Percentiles rank a stretch among this genome's conserved stretches.
phyloP scores from a whole-genome alignment of 2,113 vertebrate genomes.

The Ondatra zibethicus region DNA sequence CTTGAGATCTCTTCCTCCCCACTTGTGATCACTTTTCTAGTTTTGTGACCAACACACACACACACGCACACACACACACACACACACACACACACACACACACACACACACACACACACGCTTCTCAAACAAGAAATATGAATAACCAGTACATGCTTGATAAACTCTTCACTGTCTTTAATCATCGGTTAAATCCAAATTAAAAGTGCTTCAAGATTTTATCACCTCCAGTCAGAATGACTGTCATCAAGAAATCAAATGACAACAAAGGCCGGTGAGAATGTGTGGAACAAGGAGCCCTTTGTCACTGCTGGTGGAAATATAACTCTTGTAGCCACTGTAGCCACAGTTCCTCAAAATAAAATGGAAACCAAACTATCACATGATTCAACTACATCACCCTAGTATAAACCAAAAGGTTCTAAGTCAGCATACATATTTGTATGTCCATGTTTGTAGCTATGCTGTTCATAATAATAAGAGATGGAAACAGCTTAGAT shows the following conservation, averaged over 20 bases:
- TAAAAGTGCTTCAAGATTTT: not conserved
- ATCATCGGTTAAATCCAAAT: not conserved
- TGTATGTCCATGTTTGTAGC: not conserved
- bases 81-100: not conserved
- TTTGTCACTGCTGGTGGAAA: not conserved
- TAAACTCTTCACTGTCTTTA: not conserved
- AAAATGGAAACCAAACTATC: not conserved
- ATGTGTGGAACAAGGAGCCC: not conserved
- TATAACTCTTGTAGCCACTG: not conserved
- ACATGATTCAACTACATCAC: not conserved
- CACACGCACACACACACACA: not conserved
- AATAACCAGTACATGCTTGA: not conserved
- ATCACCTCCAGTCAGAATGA: not conserved
- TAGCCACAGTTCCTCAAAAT: not conserved
- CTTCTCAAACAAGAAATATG: not conserved
- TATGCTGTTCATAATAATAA: not conserved
- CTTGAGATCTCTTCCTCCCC: not conserved
- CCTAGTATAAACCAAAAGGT: not conserved
- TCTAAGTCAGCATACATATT: not conserved
- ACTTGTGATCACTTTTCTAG: not conserved
- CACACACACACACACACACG: not conserved
- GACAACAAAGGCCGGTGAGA: not conserved
- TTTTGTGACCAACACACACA: not conserved
- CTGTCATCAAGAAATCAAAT: not conserved
- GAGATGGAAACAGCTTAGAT: not conserved